Base-by-base conservation (phyloP, 2,888 invertebrate genomes). In the Hydropsyche betteni region DNA sequence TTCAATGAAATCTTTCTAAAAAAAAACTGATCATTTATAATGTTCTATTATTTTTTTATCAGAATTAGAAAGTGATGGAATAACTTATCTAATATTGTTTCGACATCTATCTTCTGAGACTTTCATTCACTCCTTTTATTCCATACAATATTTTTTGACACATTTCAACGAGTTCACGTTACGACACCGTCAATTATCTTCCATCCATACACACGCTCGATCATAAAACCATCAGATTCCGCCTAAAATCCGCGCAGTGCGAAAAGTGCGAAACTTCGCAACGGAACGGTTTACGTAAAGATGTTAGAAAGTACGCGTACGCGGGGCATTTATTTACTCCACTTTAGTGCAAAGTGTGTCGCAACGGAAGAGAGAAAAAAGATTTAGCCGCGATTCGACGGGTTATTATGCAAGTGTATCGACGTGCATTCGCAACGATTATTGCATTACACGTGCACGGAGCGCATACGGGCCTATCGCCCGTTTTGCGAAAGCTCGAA, bases 381-480 rank as follows among this genome's bases (percentile, higher is more conserved):
- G 72, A 72, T 74, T 69, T 74, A 76, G 73, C 74, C 76, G 76
- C 73, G 75, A 71, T 75, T 68, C 71, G 64, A 53, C 50, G 64
- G 71, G 76, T 76, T 76, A 64, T 64, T 64, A 76, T 76, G 76
- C 76, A 76, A 75, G 75, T 75, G 76, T 74, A 76, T 74, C 76
- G 58, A 58, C 50, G 64, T 69, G 64, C 69, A 68, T 50, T 33
- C 36, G 75, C 75, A 38, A 24, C 36, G 24, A 34, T 16, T 14
- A 55, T 64, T 64, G 64, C 64, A 64, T 64, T 64, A 36, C 36
- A 64, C 34, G 34, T 12, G 34, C 44, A 44, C 44, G 24, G 24
- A 24, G 24, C 24, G 24, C 24, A 24, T 24, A 24, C 24, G 24
- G 24, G 24, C 24, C n/a, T 51, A 12, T 55, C 55, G 55, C 6